Evolutionary conservation across 1,140 invertebrate genomes (phyloP).

Genomic region (Eupristina koningsbergeri): DNA sequence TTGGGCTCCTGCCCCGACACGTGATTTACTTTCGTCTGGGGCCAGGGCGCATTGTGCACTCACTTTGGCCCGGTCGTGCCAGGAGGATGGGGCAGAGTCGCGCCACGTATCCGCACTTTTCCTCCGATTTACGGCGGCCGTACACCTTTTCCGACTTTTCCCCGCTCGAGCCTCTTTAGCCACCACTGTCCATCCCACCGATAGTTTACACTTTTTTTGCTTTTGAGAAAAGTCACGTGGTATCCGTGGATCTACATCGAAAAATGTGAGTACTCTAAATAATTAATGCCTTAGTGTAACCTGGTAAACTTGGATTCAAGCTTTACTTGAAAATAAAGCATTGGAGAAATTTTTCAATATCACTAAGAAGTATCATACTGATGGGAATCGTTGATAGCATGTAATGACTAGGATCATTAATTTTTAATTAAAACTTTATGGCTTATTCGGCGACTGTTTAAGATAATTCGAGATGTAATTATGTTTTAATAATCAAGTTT

Average conservation of each 20-base stretch:
- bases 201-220: background rate
- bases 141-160: background rate
- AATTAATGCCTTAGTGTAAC: background rate
- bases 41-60: slow-evolving; percentile 30
- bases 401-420: background rate
- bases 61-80: slow-evolving; percentile 27
- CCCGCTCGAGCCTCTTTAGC: background rate
- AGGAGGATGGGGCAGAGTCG: slow-evolving; percentile 6
- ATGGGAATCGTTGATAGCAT: no score
- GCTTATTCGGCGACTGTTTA: no score
- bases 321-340: no score
- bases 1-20: slow-evolving; percentile 56
- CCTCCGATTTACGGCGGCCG: background rate
- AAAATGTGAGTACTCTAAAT: background rate
- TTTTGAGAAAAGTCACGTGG: background rate
- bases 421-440: background rate
- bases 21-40: slow-evolving; percentile 44
- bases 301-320: no score
- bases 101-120: background rate
- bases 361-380: no score
- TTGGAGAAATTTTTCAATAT: no score
- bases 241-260: background rate
- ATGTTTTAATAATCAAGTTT: background rate
- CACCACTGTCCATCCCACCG: background rate
- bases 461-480: background rate